Evolutionary conservation across 2,888 invertebrate genomes (phyloP).

Genomic region (Troides oblongomaculatus): DNA sequence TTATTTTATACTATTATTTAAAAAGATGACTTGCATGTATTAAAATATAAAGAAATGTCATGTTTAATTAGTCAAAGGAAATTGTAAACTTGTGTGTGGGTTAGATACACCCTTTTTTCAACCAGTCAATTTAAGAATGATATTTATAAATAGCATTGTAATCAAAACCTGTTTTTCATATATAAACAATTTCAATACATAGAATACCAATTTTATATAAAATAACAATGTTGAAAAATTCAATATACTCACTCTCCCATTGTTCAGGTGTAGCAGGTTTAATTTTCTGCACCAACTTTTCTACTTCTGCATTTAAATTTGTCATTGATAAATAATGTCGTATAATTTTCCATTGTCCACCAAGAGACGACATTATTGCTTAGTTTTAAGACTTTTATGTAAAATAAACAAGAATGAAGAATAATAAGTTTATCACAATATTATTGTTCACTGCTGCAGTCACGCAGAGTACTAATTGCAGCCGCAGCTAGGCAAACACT

Average conservation of each 20-base stretch:
- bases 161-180: not conserved
- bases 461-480: slow-evolving; percentile 33
- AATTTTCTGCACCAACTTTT: slow-evolving; percentile 63
- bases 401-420: not conserved
- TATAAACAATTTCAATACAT: not conserved
- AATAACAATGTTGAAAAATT: not conserved
- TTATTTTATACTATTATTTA: too few species aligned
- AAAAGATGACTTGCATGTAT: not conserved
- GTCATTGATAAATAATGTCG: slow-evolving; percentile 64
- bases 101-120: slow-evolving; percentile 10
- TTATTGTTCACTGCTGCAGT: slow-evolving; percentile 20
- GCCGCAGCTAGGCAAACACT: slow-evolving; percentile 29
- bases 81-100: not conserved
- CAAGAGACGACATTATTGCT: slow-evolving; percentile 61
- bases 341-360: slow-evolving; percentile 69
- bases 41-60: not conserved
- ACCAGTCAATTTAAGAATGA: slow-evolving; percentile 7
- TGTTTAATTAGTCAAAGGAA: not conserved
- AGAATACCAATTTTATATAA: not conserved
- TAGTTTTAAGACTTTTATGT: not conserved
- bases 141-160: slow-evolving; percentile 6
- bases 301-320: slow-evolving; percentile 62
- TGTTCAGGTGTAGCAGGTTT: slow-evolving; percentile 62
- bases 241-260: slow-evolving; percentile 65
- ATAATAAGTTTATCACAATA: not conserved